Evolutionary conservation across 1,140 invertebrate genomes (phyloP).

Genomic region (Heliconius himera): DNA sequence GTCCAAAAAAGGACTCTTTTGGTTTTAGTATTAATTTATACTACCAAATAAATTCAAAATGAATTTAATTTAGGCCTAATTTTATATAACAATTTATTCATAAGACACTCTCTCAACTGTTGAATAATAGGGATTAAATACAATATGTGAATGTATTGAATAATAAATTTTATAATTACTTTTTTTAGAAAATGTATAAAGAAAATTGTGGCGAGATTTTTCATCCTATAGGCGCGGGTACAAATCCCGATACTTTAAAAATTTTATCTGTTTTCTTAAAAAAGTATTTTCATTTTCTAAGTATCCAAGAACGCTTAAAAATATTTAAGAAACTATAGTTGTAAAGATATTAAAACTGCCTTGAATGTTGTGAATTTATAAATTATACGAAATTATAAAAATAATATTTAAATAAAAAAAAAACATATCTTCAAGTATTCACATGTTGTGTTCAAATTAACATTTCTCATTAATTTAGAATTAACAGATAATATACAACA

Average conservation of each 20-base stretch:
- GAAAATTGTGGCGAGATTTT: neutral
- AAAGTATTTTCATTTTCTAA: no score
- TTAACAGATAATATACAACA: neutral
- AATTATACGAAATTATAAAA: neutral
- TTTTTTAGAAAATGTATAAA: no score
- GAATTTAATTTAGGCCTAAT: neutral
- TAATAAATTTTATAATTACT: neutral
- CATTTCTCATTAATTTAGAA: neutral
- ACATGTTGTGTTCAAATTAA: neutral
- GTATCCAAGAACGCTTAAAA: no score
- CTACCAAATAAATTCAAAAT: constrained; percentile 8
- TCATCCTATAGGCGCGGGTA: no score
- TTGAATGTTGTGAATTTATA: neutral
- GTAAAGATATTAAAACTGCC: neutral
- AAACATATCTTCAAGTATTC: neutral
- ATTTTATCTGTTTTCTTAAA: no score
- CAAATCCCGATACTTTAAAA: no score
- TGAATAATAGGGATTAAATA: neutral
- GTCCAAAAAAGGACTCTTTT: constrained; percentile 20
- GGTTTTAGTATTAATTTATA: neutral
- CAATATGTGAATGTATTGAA: neutral
- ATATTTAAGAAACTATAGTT: no score
- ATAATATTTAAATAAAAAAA: neutral
- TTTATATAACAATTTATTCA: neutral
- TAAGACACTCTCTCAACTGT: neutral